Conservation (phyloP, 2,797 vertebrate species). For the Onychomys arenicola region DNA sequence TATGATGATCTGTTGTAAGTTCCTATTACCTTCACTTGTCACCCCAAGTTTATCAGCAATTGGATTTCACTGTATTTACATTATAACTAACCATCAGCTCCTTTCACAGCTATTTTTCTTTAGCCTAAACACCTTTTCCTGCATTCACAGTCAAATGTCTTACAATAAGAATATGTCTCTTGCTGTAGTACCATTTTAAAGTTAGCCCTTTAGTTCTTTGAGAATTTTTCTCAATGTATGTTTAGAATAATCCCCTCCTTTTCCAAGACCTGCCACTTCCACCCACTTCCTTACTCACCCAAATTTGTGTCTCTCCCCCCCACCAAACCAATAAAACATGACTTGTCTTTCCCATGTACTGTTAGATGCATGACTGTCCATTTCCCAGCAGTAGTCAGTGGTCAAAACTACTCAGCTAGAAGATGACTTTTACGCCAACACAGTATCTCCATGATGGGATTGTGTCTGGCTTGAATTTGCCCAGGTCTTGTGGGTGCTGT, state of each 20-base stretch:
- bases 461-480: background rate
- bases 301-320: background rate
- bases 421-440: background rate
- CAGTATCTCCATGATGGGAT: background rate
- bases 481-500: background rate
- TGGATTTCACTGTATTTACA: background rate
- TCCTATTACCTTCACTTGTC: background rate
- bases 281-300: background rate
- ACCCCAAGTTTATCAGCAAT: background rate
- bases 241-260: background rate
- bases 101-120: background rate
- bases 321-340: background rate
- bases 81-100: background rate
- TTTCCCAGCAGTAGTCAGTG: background rate
- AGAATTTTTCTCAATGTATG: background rate
- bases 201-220: background rate
- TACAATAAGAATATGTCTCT: background rate
- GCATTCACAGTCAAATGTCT: background rate
- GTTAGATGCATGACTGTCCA: background rate
- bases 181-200: background rate
- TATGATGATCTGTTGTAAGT: background rate
- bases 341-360: background rate
- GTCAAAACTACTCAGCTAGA: background rate
- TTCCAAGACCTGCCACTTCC: no score
- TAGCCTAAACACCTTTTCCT: background rate